phyloP scores from a whole-genome alignment of 2,113 vertebrate species.

The Nothocercus nigrocapillus region DNA sequence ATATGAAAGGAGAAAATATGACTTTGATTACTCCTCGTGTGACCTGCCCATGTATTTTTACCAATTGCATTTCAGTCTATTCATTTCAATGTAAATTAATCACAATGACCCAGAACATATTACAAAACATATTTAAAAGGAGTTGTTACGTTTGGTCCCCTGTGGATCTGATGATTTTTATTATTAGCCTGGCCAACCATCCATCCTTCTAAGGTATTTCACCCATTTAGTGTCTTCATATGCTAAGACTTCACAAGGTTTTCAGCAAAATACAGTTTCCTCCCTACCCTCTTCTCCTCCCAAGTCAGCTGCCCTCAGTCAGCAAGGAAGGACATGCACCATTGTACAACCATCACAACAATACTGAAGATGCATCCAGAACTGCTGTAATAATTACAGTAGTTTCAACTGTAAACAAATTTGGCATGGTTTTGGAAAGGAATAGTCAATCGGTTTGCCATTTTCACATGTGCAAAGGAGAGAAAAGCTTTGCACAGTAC shows the following conservation, averaged over 20 bases:
- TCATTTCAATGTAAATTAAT: not conserved
- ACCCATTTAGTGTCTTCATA: not conserved
- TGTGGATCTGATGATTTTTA: not conserved
- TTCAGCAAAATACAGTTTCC: not conserved
- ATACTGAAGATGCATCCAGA: not conserved
- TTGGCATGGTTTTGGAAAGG: not conserved
- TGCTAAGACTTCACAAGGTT: not conserved
- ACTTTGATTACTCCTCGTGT: not conserved
- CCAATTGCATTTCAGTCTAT: not conserved
- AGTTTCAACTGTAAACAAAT: not conserved
- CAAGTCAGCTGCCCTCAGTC: not conserved
- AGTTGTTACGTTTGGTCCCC: not conserved
- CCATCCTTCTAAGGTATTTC: not conserved
- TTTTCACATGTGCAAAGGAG: not conserved
- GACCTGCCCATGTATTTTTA: not conserved
- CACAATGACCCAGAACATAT: not conserved
- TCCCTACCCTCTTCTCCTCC: not conserved
- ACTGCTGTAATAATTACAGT: not conserved
- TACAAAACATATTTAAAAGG: not conserved
- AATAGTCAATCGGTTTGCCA: not conserved
- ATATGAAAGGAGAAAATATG: not conserved
- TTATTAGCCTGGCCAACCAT: not conserved
- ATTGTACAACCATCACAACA: not conserved
- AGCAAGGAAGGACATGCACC: not conserved
- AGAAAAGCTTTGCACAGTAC: not conserved